Base-by-base conservation (phyloP, 2,888 invertebrate species). In the Graphium colonna region DNA sequence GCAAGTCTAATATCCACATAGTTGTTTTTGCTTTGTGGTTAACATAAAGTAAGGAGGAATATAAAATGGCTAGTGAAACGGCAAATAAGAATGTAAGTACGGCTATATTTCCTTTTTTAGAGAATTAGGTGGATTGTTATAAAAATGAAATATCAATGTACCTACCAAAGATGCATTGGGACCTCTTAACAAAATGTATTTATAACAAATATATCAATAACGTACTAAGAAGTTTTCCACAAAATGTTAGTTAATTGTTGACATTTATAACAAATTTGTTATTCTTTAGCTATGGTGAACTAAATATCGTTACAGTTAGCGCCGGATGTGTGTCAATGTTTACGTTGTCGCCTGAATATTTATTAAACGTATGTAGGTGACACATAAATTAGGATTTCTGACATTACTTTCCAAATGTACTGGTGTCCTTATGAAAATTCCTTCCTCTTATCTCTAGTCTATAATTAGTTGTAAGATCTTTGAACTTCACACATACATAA, bases 51-150 rank as follows among this genome's bases (percentile, higher is more conserved):
- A 33, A 3, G 42, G 5, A 17, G 21, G 15, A 49, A n/a, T 38
- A 31, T 18, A 38, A 81, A 67, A 92, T 92, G 92, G 91, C 92
- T 17, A 92, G 83, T 72, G 92, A 92, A 72, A 91, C 91, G 26
- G 77, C 90, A 51, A 86, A n/a, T n/a, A n/a, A 92, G 83, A 92
- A 91, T 64, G 92, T 92, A 86, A 91, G 92, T 84, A 63, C 55
- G 5, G n/a, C 9, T 18, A 5, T 21, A 33, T 26, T 40, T 52
- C 57, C 51, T 51, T 56, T 40, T 16, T 33, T 15, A 5, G 39
- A 15, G 13, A 47, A 17, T 10, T 10, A 33, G n/a, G n/a, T n/a
- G n/a, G n/a, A n/a, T n/a, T 33, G n/a, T 33, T 15, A 3, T 26
- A 13, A 5, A 0, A 1, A 10, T 43, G 3, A n/a, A 43, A 5